Evolutionary conservation across 2,888 invertebrate genomes (phyloP).

Genomic region (Microctonus brassicae): DNA sequence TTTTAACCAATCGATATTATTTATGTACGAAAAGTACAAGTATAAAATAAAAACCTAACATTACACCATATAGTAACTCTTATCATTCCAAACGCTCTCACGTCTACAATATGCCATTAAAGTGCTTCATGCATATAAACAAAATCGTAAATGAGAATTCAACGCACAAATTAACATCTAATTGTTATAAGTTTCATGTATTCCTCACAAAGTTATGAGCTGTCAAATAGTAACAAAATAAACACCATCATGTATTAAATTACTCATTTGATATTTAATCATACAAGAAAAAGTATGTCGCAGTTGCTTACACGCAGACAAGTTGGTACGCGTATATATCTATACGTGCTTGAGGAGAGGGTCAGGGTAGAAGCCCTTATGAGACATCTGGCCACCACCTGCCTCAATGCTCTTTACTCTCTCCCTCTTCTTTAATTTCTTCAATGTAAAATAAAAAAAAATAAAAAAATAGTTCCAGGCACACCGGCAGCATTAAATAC

Average conservation of each 20-base stretch:
- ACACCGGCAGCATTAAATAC: constrained; percentile 32
- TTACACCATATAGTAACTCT: too few relatives aligned
- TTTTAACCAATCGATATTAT: not conserved
- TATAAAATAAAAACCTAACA: not conserved
- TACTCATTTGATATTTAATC: not conserved
- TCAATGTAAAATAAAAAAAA: not conserved
- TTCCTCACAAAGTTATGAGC: not conserved
- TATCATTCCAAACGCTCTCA: too few relatives aligned
- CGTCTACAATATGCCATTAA: not conserved
- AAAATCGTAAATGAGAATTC: not conserved
- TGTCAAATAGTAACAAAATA: not conserved
- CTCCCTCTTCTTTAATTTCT: constrained; percentile 19
- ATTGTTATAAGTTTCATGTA: not conserved
- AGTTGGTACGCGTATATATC: constrained; percentile 16
- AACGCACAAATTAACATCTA: not conserved
- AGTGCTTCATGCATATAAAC: not conserved
- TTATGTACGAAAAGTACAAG: not conserved
- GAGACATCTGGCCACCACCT: constrained; percentile 70
- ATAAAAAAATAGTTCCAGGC: constrained; percentile 11
- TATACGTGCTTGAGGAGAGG: constrained; percentile 38
- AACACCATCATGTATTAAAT: not conserved
- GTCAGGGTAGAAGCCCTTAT: constrained; percentile 61
- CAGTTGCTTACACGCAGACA: not conserved
- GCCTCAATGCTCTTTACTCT: constrained; percentile 59
- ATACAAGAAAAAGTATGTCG: not conserved